Percentiles rank a stretch among this genome's conserved stretches.
Conservation (phyloP, 2,888 invertebrate species). For the Amblyjoppa proteus region DNA sequence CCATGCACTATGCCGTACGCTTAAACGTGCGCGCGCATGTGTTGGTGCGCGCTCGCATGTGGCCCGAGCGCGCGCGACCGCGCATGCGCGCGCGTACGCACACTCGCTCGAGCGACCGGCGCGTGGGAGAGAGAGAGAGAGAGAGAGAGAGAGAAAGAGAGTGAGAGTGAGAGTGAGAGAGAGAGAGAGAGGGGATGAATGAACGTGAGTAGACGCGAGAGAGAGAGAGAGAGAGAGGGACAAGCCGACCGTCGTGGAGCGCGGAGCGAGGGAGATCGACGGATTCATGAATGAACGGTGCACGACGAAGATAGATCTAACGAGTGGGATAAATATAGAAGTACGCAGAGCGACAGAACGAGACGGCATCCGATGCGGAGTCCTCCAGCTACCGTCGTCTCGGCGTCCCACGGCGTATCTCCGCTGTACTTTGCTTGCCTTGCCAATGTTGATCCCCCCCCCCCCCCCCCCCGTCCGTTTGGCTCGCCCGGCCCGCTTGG, state of each 20-base stretch:
- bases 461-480: constrained; percentile 63
- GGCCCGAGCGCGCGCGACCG: not conserved
- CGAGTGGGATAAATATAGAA: constrained; percentile 74
- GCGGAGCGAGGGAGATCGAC: constrained; percentile 74
- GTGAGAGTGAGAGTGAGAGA: constrained; percentile 36
- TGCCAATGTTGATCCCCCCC: constrained; percentile 50
- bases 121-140: too few relatives aligned
- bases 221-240: constrained; percentile 70
- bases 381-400: constrained; percentile 34
- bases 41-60: not conserved
- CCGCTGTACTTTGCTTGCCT: not conserved
- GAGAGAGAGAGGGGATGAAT: constrained; percentile 79
- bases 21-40: constrained; percentile 28
- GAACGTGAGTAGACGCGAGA: constrained; percentile 78
- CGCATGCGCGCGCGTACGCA: too few relatives aligned
- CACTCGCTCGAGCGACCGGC: too few relatives aligned
- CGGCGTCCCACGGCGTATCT: constrained; percentile 25
- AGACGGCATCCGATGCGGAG: constrained; percentile 67
- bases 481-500: constrained; percentile 59
- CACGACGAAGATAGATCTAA: constrained; percentile 70
- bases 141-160: constrained; percentile 62
- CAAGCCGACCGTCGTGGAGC: constrained; percentile 13
- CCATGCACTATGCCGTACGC: not conserved
- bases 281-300: constrained; percentile 74
- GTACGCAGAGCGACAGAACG: constrained; percentile 76